Percentiles rank a stretch among this genome's conserved stretches.
Conservation (phyloP, 2,113 vertebrate genomes). For the Phoxinus phoxinus region DNA sequence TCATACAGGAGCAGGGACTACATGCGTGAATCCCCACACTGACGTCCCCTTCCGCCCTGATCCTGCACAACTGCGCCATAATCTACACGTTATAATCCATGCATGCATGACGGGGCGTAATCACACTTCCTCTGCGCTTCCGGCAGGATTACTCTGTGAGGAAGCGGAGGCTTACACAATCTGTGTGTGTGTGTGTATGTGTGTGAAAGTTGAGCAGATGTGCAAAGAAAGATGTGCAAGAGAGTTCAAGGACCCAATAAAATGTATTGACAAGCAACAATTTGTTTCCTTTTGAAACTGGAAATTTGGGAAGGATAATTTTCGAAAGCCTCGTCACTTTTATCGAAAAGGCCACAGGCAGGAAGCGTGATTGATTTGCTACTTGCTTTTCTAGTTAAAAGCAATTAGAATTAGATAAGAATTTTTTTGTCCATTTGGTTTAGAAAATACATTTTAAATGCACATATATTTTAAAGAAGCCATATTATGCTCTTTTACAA, state of each 20-base stretch:
- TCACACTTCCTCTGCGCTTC: slow-evolving; percentile 43
- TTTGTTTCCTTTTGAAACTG: neutral
- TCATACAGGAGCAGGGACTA: neutral
- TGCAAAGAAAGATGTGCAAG: neutral
- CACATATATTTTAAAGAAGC: neutral
- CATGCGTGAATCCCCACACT: neutral
- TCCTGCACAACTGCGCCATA: neutral
- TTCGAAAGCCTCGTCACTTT: neutral
- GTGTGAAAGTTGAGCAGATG: neutral
- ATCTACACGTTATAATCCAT: slow-evolving; percentile 45
- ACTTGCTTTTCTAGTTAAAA: neutral
- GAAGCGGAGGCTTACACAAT: neutral
- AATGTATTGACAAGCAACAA: neutral
- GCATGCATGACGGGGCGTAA: slow-evolving; percentile 36
- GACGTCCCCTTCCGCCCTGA: neutral
- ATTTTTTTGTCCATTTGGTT: neutral
- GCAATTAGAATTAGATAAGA: neutral
- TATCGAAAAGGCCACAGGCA: neutral
- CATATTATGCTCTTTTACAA: too few species aligned
- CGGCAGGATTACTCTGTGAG: slow-evolving; percentile 38
- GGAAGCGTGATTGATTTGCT: neutral
- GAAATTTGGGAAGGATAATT: neutral
- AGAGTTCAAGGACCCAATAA: neutral
- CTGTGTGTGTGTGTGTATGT: neutral
- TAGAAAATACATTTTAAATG: neutral